Evolutionary conservation across 2,888 invertebrate species (phyloP).

Genomic region (Tetranychus piercei): DNA sequence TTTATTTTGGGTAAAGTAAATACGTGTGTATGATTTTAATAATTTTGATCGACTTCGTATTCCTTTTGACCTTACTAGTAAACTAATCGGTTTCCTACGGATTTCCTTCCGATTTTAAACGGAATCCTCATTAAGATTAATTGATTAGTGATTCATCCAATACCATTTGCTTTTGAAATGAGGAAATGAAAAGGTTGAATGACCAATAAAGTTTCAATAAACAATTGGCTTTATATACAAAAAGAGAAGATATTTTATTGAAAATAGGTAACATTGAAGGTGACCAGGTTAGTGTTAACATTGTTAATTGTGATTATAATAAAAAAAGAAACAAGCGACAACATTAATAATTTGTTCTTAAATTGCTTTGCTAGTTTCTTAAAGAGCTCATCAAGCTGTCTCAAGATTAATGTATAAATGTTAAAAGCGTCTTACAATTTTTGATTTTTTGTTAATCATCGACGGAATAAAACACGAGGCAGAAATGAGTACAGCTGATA

Average conservation of each 20-base stretch:
- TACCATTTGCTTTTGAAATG: too few relatives aligned
- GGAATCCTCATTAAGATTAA: too few relatives aligned
- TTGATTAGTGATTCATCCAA: too few relatives aligned
- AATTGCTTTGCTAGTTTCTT: not conserved
- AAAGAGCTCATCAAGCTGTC: not conserved
- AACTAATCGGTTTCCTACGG: too few relatives aligned
- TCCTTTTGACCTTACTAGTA: too few relatives aligned
- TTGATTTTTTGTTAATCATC: not conserved
- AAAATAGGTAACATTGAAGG: not conserved
- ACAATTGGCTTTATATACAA: not conserved
- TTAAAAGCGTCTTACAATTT: not conserved
- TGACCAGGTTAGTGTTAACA: conserved; percentile 1
- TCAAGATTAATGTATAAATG: not conserved
- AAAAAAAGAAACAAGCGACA: not conserved
- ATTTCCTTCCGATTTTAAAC: too few relatives aligned
- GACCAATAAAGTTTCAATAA: not conserved
- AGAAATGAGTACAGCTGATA: not conserved
- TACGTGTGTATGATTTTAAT: too few relatives aligned
- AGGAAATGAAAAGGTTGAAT: too few relatives aligned
- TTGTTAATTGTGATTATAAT: not conserved
- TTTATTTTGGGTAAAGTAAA: too few relatives aligned
- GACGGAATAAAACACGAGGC: conserved; percentile 1
- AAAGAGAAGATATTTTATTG: not conserved
- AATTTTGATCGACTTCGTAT: too few relatives aligned
- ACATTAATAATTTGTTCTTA: not conserved